phyloP scores from a whole-genome alignment of 2,797 vertebrate species.

The Sebastes iracundus region DNA sequence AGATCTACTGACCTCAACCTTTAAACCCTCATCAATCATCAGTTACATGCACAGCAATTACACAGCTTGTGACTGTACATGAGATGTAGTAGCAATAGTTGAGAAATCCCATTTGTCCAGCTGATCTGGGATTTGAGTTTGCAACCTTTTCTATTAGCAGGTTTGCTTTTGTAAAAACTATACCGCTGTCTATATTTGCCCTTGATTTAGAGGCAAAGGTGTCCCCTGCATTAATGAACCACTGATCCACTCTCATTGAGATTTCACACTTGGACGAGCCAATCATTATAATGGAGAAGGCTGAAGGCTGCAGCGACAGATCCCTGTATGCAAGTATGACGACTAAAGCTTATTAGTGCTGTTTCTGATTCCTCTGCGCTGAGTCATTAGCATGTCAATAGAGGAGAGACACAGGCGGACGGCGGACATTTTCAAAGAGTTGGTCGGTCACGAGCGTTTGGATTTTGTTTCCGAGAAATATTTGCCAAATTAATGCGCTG shows the following conservation, averaged over 20 bases:
- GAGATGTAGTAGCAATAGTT: not conserved
- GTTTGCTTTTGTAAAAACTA: not conserved
- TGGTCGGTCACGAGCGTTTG: constrained; percentile 51
- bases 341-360: constrained; percentile 71
- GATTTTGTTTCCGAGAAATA: constrained; percentile 64
- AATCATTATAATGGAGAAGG: constrained; percentile 63
- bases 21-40: constrained; percentile 18
- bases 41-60: not conserved
- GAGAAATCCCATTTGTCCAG: not conserved
- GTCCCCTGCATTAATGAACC: constrained; percentile 55
- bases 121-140: not conserved
- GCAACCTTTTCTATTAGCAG: not conserved
- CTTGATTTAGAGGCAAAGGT: constrained; percentile 57
- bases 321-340: constrained; percentile 45
- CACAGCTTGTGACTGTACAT: not conserved
- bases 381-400: constrained; percentile 73
- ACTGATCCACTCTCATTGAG: constrained; percentile 53
- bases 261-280: constrained; percentile 70
- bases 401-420: constrained; percentile 38
- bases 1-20: constrained; percentile 18
- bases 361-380: constrained; percentile 54
- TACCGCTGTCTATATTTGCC: constrained; percentile 36
- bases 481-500: constrained; percentile 65
- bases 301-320: constrained; percentile 43
- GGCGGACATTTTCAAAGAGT: constrained; percentile 59